Evolutionary conservation across 2,797 vertebrate species (phyloP), one percentile per base, ranked within the genome.

Genomic region (Dicrostonyx torquatus): DNA sequence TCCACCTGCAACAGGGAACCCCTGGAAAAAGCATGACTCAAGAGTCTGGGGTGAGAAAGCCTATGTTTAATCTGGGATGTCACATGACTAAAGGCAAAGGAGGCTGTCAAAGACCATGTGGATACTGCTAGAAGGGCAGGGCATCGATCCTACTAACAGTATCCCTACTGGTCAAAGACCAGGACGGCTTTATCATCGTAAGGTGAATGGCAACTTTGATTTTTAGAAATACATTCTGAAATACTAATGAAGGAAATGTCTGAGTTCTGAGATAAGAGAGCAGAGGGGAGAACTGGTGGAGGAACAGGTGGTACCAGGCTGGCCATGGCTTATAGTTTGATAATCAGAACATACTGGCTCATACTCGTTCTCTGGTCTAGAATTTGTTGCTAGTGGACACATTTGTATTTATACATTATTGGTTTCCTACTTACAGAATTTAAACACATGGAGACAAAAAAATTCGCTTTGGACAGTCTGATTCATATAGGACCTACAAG

Each of bases 361-460:
- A 37, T 8, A 86, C 9, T 14, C 66, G 3, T 20, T 10, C 24
- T 70, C 62, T 24, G 26, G 26, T 48, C 11, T 0, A 5, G 17
- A 82, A 64, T 24, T 31, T 48, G 15, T 0, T 1, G 2, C 22
- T 7, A 50, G 37, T 0, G 2, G 37, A 48, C 34, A n/a, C 24
- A 6, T 1, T n/a, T 1, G 0, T 20, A 34, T 43, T 20, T 34
- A 26, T 26, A 5, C 48, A 66, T 40, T 48, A 70, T 3, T 34
- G 6, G 48, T 75, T 26, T 40, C 66, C 43, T 85, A 17, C 22
- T 45, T 29, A 53, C 2, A 22, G 10, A 64, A 91, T 6, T 37
- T 20, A 91, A n/a, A 60, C 50, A 45, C 10, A 22, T 0, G 17
- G 68, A 62, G 6, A 13, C 34, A 87, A 53, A 80, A 76, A 85